Percentiles rank a stretch among this genome's conserved stretches.
These are phyloP conservation scores for Pardalotus punctatus DNA, from an alignment of 2,113 vertebrate genomes.

Conservation along the genomic window DNA sequence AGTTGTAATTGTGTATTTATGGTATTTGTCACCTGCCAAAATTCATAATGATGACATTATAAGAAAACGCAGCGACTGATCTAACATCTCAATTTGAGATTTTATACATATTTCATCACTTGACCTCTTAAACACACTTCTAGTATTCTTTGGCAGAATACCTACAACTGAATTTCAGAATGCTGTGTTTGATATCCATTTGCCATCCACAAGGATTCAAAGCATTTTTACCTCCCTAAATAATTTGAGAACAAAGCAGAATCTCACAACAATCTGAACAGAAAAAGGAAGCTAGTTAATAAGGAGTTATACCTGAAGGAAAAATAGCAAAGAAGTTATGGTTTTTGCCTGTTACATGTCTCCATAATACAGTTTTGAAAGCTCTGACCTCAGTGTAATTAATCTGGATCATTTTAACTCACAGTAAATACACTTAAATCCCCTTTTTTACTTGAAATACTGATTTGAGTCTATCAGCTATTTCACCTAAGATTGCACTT, in stretches of 20 bases:
- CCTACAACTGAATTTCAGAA: not conserved
- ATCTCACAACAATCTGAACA: not conserved
- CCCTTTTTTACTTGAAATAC: constrained; percentile 23
- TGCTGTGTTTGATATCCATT: not conserved
- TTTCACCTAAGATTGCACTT: constrained; percentile 41
- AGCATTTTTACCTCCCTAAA: not conserved
- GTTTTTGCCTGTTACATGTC: not conserved
- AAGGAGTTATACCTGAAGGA: not conserved
- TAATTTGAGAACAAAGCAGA: not conserved
- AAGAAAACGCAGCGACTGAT: not conserved
- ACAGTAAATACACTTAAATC: not conserved
- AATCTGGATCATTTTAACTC: constrained; percentile 11
- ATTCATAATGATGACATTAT: not conserved
- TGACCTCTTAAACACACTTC: not conserved
- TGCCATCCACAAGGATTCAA: not conserved
- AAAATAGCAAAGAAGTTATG: not conserved
- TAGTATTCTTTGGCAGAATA: not conserved
- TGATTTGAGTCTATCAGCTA: not conserved
- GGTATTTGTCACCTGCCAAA: not conserved
- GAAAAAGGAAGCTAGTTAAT: not conserved
- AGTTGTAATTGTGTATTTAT: not conserved
- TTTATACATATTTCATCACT: not conserved
- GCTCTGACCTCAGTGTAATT: not conserved
- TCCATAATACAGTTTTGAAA: constrained; percentile 32
- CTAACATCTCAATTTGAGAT: not conserved